Evolutionary conservation across 2,797 vertebrate species (phyloP).

Genomic region (Caiman crocodilus): DNA sequence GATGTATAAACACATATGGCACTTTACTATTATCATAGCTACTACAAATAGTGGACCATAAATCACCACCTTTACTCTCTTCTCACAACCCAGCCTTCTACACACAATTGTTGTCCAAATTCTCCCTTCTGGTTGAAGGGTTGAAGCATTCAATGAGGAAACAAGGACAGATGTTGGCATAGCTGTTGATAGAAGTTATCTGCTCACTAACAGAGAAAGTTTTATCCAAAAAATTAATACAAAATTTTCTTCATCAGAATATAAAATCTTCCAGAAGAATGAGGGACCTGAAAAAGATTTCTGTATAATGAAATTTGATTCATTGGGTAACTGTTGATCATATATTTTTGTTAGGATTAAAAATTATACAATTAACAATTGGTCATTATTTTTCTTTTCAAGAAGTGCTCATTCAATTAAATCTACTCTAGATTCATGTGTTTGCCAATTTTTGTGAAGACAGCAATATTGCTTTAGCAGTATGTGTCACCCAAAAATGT

Average conservation of each 20-base stretch:
- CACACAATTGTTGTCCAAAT: background rate
- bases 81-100: background rate
- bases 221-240: conserved; percentile 43
- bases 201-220: conserved; percentile 52
- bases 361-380: background rate
- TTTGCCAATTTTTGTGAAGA: background rate
- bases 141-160: conserved; percentile 42
- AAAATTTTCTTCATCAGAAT: conserved; percentile 48
- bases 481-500: background rate
- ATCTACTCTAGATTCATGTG: background rate
- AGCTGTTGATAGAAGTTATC: conserved; percentile 67
- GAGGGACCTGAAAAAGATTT: background rate
- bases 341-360: conserved; percentile 2
- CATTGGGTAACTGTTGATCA: background rate
- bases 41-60: rapidly evolving
- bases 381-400: background rate
- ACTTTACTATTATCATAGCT: background rate
- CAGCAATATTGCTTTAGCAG: conserved; percentile 14
- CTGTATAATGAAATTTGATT: conserved; percentile 24
- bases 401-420: background rate
- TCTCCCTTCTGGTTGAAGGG: background rate
- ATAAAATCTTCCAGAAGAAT: conserved; percentile 43
- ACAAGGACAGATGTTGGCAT: conserved; percentile 27
- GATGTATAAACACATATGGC: background rate
- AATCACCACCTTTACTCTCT: background rate